Evolutionary conservation across 2,113 vertebrate species (phyloP), one percentile per base, ranked within the genome.

Genomic region (human): DNA sequence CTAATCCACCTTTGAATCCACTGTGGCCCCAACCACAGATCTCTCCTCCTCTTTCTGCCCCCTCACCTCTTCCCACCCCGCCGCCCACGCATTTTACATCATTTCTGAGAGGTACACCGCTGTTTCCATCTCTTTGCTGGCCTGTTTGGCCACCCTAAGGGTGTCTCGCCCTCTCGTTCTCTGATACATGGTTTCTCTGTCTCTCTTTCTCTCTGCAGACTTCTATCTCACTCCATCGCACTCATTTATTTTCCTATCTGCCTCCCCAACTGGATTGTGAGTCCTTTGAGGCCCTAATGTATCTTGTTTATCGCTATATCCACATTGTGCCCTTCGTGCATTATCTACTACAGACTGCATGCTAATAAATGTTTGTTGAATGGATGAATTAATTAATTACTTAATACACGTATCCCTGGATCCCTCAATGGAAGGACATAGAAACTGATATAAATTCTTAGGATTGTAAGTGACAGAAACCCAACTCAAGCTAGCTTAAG

Each of bases 371-470:
- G 40, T 92, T 96, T 96, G 94, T 79, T 59, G 90, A 97, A 90
- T 75, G 52, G 86, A 83, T 97, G 95, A 91, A 93, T 95, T 55
- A 91, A 89, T 94, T 57, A 83, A 84, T 97, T 92, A 94, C 59
- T 90, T 94, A 87, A 86, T 59, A 48, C 68, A 93, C 75, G 48
- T 52, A 92, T 89, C 80, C 95, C 83, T 20, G 87, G 79, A 57
- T 94, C 93, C 94, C 84, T 90, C 76, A 90, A n/a, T 76, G 48
- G 84, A 90, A 96, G 43, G 83, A 61, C 59, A 32, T 16, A 61
- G 83, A 45, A 87, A 61, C 32, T 52, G 83, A 68, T 57, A 66
- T 78, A 93, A 79, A 89, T 93, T 91, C 61, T 78, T 57, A 87
- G 38, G 35, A 9, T 52, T 87, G 45, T 76, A 50, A 93, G 59